These are phyloP conservation scores for Phoenicopterus ruber DNA, from an alignment of 2,113 vertebrate genomes.

Conservation along the genomic window DNA sequence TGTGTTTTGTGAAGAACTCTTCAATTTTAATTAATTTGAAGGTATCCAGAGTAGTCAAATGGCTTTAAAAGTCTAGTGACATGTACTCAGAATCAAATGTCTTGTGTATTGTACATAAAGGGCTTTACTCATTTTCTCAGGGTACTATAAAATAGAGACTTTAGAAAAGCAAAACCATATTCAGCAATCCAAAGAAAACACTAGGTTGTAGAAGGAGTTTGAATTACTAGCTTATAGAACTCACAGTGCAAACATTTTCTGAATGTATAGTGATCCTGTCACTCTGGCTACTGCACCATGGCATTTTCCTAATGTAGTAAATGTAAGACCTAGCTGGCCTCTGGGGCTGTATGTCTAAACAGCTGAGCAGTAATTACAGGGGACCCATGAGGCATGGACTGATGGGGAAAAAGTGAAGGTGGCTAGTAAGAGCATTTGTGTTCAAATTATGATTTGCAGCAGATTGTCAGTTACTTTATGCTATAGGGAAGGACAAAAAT, in stretches of 20 bases:
- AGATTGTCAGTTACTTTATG: neutral
- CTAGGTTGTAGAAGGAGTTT: neutral
- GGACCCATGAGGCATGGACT: neutral
- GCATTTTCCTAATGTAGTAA: slow-evolving; percentile 46
- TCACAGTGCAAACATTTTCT: neutral
- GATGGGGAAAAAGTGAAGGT: neutral
- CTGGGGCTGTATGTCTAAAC: slow-evolving; percentile 5
- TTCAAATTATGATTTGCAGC: slow-evolving; percentile 10
- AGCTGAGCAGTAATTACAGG: slow-evolving; percentile 45
- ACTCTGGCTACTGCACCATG: neutral
- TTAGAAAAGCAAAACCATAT: neutral
- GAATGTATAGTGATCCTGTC: neutral
- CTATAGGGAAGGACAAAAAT: neutral
- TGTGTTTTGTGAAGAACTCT: slow-evolving; percentile 8
- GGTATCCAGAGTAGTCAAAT: neutral
- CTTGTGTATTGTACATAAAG: neutral
- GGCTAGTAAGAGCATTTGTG: neutral
- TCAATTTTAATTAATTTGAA: slow-evolving; percentile 57
- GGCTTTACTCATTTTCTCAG: neutral
- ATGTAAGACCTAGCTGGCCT: neutral
- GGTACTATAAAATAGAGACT: neutral
- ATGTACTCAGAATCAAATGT: neutral
- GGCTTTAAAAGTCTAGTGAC: neutral
- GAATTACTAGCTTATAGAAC: neutral
- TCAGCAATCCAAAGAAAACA: neutral